These are phyloP conservation scores for Steatocranus sp. DNA, from an alignment of 2,797 vertebrate species.

Conservation along the genomic window DNA sequence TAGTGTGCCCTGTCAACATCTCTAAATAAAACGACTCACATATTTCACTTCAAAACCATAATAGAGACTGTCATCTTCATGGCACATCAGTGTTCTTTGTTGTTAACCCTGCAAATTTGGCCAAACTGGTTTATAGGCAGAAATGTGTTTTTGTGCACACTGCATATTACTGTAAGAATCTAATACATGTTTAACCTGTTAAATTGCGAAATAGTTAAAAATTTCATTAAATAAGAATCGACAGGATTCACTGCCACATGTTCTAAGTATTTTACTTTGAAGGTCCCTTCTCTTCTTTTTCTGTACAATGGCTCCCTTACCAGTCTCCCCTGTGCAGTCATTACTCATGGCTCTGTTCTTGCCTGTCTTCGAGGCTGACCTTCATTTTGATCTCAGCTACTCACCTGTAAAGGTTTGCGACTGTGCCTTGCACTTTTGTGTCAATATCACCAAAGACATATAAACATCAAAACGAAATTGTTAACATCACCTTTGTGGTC, in stretches of 20 bases:
- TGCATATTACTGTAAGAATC: neutral
- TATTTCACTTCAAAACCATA: neutral
- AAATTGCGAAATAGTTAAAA: neutral
- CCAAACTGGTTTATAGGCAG: neutral
- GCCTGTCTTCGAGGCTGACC: neutral
- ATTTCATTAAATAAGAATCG: neutral
- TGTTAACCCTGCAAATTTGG: neutral
- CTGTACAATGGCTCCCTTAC: neutral
- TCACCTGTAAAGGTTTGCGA: neutral
- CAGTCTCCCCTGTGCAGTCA: neutral
- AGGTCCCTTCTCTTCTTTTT: neutral
- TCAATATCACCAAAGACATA: neutral
- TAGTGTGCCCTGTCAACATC: neutral
- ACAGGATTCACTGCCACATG: too few relatives aligned
- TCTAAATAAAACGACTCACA: neutral
- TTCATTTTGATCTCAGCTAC: neutral
- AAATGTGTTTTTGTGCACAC: neutral
- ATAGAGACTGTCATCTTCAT: neutral
- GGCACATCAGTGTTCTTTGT: neutral
- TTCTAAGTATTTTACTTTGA: neutral
- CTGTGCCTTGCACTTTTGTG: neutral
- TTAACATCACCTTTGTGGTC: neutral
- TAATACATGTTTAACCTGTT: neutral
- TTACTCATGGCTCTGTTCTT: neutral
- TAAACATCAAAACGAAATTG: neutral